A percentile compares a stretch with the other conserved stretches of the same genome.
phyloP scores from a whole-genome alignment of 2,113 vertebrate species.

The Heloderma charlesbogerti region DNA sequence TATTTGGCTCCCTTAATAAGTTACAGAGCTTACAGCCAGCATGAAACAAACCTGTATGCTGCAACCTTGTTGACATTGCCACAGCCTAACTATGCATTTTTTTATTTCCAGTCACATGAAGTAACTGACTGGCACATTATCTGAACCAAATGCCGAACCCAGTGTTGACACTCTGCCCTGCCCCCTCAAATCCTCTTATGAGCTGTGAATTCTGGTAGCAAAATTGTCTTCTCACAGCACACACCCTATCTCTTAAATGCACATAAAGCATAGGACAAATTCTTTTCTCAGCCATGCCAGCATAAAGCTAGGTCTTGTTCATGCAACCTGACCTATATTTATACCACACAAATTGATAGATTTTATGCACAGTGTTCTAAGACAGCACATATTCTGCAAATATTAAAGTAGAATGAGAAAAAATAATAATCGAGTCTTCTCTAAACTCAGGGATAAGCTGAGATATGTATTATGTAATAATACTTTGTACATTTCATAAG shows the following conservation, averaged over 20 bases:
- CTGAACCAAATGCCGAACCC: neutral
- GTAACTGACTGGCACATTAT: neutral
- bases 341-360: neutral
- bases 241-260: neutral
- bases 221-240: slow-evolving; percentile 37
- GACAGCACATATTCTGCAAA: slow-evolving; percentile 31
- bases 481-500: slow-evolving; percentile 36
- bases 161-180: neutral
- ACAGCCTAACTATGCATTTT: neutral
- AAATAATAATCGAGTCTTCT: slow-evolving; percentile 24
- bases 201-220: neutral
- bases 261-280: neutral
- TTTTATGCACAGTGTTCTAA: neutral
- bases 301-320: slow-evolving; percentile 52
- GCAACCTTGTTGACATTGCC: neutral
- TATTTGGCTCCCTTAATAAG: neutral
- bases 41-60: neutral
- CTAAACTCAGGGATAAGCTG: neutral
- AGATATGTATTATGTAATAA: neutral
- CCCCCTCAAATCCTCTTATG: neutral
- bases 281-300: neutral
- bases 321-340: slow-evolving; percentile 15
- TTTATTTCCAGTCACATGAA: neutral
- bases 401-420: neutral
- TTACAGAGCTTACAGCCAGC: neutral